Evolutionary conservation across 2,888 invertebrate species (phyloP).

Genomic region (Sepiola atlantica): DNA sequence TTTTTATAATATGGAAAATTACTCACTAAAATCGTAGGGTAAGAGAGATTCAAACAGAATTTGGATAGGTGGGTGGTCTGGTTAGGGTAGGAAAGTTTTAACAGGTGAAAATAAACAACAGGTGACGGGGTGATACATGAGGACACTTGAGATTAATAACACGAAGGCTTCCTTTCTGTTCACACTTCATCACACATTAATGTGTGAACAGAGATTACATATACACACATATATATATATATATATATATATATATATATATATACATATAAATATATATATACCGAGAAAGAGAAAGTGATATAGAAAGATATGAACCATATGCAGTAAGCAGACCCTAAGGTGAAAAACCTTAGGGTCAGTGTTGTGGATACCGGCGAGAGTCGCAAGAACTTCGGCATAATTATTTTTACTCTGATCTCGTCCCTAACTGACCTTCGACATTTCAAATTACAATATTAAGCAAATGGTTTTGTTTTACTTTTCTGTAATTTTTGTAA

Average conservation of each 20-base stretch:
- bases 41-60: neutral
- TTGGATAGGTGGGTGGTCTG: neutral
- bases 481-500: too few relatives aligned
- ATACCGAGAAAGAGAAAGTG: neutral
- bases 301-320: conserved; percentile 42
- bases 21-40: too few relatives aligned
- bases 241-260: neutral
- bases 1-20: neutral
- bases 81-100: neutral
- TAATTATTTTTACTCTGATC: too few relatives aligned
- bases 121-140: too few relatives aligned
- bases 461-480: too few relatives aligned
- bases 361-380: neutral
- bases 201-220: too few relatives aligned
- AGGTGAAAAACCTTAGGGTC: neutral
- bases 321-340: conserved; percentile 42
- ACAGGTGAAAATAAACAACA: neutral
- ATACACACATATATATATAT: too few relatives aligned
- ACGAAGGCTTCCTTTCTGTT: neutral
- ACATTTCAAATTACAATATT: too few relatives aligned
- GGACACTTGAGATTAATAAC: conserved; percentile 16
- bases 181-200: too few relatives aligned
- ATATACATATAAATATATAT: neutral
- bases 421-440: too few relatives aligned
- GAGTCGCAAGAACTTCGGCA: conserved; percentile 15